These are phyloP conservation scores for Eubasilissa regina DNA, from an alignment of 1,140 invertebrate species.

Conservation along the genomic window DNA sequence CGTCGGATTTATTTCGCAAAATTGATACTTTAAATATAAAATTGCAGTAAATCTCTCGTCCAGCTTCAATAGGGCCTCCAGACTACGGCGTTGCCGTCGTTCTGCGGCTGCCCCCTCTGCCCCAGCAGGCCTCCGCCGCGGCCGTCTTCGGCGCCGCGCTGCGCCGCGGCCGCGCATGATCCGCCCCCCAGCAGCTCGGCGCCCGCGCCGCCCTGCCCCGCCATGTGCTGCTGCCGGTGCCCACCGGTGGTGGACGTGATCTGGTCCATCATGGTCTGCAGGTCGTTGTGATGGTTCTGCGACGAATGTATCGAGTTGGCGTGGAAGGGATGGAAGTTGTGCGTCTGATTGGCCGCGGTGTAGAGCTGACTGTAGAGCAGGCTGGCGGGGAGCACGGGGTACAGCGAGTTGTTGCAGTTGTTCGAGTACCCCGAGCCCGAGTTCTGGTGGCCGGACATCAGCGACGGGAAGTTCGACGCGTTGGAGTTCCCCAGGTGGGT, in stretches of 20 bases:
- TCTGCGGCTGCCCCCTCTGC: constrained; percentile 76
- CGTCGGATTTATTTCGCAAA: background rate
- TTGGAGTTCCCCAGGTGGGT: constrained; percentile 71
- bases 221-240: constrained; percentile 73
- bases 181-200: constrained; percentile 76
- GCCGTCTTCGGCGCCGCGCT: constrained; percentile 74
- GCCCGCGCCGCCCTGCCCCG: constrained; percentile 68
- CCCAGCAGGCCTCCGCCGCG: constrained; percentile 74
- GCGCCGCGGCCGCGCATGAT: constrained; percentile 76
- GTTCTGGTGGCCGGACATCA: constrained; percentile 70
- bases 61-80: constrained; percentile 74
- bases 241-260: constrained; percentile 76
- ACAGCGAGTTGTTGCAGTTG: constrained; percentile 79
- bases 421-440: constrained; percentile 68
- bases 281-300: constrained; percentile 77
- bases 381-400: constrained; percentile 83
- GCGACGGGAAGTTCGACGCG: constrained; percentile 76
- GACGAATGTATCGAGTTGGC: constrained; percentile 76
- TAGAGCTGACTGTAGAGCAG: constrained; percentile 89
- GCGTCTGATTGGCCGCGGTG: constrained; percentile 83
- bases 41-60: background rate
- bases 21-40: background rate
- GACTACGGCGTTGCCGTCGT: constrained; percentile 77
- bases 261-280: constrained; percentile 82
- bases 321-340: constrained; percentile 80